Conservation (phyloP, 2,888 invertebrate genomes). For the Calephelis perditalis region DNA sequence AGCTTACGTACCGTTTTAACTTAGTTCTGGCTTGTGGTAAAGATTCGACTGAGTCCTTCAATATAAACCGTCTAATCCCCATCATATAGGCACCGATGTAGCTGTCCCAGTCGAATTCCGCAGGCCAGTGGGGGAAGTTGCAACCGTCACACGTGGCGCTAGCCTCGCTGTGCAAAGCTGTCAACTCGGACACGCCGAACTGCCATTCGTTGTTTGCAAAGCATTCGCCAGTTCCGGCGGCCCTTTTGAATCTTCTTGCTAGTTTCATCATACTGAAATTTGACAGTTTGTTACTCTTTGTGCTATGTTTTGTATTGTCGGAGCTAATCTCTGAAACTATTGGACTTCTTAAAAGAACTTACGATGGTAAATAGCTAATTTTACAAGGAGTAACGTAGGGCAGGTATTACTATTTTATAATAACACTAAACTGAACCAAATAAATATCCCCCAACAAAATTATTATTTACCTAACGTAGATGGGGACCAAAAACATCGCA, state of each 20-base stretch:
- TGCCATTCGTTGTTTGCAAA: conserved; percentile 92
- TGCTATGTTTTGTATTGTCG: too few relatives aligned
- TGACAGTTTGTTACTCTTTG: too few relatives aligned
- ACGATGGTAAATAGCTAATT: too few relatives aligned
- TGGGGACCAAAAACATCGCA: too few relatives aligned
- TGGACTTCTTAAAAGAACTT: too few relatives aligned
- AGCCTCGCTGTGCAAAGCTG: conserved; percentile 75
- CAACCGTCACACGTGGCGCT: conserved; percentile 70
- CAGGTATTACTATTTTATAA: too few relatives aligned
- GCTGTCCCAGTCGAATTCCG: conserved; percentile 84
- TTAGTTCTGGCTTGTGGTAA: conserved; percentile 81
- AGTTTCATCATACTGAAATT: conserved; percentile 86
- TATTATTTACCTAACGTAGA: too few relatives aligned
- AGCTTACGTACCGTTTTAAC: conserved; percentile 75
- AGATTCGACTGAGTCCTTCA: conserved; percentile 85
- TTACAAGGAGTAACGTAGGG: too few relatives aligned
- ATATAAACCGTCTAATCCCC: conserved; percentile 89
- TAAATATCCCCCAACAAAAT: too few relatives aligned
- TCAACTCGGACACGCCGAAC: conserved; percentile 82
- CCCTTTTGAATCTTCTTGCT: conserved; percentile 87
- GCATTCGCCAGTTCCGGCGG: conserved; percentile 87
- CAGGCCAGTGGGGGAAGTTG: conserved; percentile 80
- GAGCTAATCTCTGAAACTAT: too few relatives aligned
- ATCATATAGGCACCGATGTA: conserved; percentile 90
- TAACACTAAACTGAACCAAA: too few relatives aligned